phyloP scores from a whole-genome alignment of 2,888 invertebrate genomes.

The Aspidapion aeneum region DNA sequence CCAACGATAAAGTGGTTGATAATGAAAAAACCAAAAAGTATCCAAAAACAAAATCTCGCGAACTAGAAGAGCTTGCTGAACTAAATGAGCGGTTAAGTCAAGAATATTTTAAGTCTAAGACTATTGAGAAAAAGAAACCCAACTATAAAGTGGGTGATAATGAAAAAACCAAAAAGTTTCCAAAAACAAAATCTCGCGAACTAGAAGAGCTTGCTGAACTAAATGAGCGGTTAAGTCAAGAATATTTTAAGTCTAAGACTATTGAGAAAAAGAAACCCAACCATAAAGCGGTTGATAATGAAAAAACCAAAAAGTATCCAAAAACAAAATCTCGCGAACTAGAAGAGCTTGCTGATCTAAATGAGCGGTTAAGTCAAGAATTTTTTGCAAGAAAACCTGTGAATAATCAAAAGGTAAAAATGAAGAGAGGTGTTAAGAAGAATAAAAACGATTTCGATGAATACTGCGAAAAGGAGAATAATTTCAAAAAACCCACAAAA shows the following conservation, averaged over 20 bases:
- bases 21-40: conserved; percentile 1
- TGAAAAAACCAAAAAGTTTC: background rate
- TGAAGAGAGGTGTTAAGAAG: background rate
- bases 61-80: background rate
- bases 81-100: background rate
- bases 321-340: background rate
- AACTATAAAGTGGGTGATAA: background rate
- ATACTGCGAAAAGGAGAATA: background rate
- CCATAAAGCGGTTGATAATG: background rate
- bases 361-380: background rate
- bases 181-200: background rate
- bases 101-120: background rate
- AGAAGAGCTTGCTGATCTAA: background rate
- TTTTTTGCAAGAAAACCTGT: background rate
- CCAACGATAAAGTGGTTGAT: background rate
- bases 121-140: background rate
- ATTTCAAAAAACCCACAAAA: background rate
- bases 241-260: no score
- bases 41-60: background rate
- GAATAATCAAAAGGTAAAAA: background rate
- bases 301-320: background rate
- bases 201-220: background rate
- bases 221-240: background rate
- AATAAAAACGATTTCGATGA: background rate
- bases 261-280: background rate